These are phyloP conservation scores for Adineta ricciae DNA, from an alignment of 2,888 invertebrate species.

Conservation along the genomic window DNA sequence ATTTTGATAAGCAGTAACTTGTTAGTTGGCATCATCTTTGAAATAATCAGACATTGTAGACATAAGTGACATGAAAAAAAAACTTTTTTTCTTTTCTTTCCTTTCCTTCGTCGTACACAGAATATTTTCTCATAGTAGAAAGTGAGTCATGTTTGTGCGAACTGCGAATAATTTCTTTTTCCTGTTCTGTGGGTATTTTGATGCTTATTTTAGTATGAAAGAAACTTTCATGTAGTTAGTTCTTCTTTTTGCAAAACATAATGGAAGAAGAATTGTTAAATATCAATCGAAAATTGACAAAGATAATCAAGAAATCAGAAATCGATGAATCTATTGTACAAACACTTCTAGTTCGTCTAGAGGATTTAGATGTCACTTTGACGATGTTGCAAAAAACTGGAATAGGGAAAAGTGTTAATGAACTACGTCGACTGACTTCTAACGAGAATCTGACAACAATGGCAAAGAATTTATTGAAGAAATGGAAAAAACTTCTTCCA, in stretches of 20 bases:
- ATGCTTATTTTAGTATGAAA: neutral
- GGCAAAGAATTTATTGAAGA: conserved; percentile 87
- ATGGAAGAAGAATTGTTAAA: neutral
- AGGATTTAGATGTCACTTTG: conserved; percentile 26
- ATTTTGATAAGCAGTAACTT: neutral
- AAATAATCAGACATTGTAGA: neutral
- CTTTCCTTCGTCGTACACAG: neutral
- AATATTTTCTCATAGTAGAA: neutral
- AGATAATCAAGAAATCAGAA: neutral
- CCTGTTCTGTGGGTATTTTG: neutral
- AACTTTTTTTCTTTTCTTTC: neutral
- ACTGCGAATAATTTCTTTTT: neutral
- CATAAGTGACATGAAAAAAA: neutral
- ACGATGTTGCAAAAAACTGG: conserved; percentile 64
- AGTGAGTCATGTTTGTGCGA: neutral
- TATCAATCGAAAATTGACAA: neutral
- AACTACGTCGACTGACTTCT: conserved; percentile 73
- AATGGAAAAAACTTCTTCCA: conserved; percentile 83
- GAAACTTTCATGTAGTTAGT: neutral
- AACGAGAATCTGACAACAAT: conserved; percentile 84
- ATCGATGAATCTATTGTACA: neutral
- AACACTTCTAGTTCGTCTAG: neutral
- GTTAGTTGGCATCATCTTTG: neutral
- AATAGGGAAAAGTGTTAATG: conserved; percentile 97
- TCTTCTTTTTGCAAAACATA: neutral